Evolutionary conservation across 2,797 vertebrate species (phyloP).

Genomic region (Brachyalestes nurse): DNA sequence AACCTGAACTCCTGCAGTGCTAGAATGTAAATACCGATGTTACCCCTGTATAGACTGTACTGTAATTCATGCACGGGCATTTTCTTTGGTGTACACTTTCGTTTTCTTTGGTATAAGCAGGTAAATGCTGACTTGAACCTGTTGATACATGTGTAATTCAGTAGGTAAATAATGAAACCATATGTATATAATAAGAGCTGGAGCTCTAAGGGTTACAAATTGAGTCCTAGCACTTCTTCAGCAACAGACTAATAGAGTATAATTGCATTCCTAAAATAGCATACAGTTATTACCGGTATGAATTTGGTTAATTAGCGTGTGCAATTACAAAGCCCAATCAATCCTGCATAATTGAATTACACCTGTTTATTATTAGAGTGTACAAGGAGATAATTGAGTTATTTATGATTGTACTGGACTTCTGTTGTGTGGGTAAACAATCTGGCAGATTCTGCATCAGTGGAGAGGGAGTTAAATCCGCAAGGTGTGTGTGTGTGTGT

Average conservation of each 20-base stretch:
- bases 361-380: neutral
- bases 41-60: no score
- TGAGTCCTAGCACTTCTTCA: neutral
- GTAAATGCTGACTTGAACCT: no score
- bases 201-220: neutral
- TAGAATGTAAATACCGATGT: no score
- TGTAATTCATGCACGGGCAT: no score
- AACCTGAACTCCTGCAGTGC: no score
- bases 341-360: slow-evolving; percentile 19
- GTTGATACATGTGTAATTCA: no score
- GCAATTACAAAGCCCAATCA: slow-evolving; percentile 27
- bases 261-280: slow-evolving; percentile 29
- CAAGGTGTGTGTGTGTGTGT: slow-evolving; percentile 2
- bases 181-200: neutral
- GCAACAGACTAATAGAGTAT: neutral
- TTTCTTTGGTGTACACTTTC: no score
- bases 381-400: slow-evolving; percentile 18
- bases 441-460: slow-evolving; percentile 11
- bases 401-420: slow-evolving; percentile 11
- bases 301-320: slow-evolving; percentile 22
- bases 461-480: neutral
- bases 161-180: no score
- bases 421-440: slow-evolving; percentile 23
- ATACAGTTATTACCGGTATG: slow-evolving; percentile 7
- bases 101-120: no score